Percentiles rank a stretch among this genome's conserved stretches.
phyloP scores from a whole-genome alignment of 1,140 invertebrate genomes.

The Steinernema feltiae region DNA sequence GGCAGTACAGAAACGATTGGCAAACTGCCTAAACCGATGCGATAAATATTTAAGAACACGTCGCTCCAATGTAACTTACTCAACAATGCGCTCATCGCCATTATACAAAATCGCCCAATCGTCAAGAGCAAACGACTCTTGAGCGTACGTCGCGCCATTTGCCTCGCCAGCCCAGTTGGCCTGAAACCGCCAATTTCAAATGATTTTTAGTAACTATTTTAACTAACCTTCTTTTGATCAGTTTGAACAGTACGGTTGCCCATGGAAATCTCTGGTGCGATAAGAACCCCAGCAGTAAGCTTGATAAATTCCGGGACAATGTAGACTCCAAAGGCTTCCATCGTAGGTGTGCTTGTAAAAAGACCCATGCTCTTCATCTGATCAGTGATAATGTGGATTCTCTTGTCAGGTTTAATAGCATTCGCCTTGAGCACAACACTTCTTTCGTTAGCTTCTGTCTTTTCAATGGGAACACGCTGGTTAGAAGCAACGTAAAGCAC shows the following conservation, averaged over 20 bases:
- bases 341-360: not conserved
- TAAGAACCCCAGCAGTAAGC: not conserved
- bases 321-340: not conserved
- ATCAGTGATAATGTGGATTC: not conserved
- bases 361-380: not conserved
- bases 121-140: not conserved
- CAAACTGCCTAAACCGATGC: not conserved
- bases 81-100: not conserved
- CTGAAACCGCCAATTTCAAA: not conserved
- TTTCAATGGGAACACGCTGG: constrained; percentile 1
- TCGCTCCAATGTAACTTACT: too few species aligned
- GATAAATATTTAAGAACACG: too few species aligned
- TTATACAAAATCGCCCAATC: not conserved
- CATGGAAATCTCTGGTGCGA: not conserved
- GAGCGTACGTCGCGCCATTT: not conserved
- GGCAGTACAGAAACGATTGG: not conserved
- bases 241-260: not conserved
- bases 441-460: not conserved
- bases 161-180: not conserved
- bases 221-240: not conserved
- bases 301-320: not conserved
- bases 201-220: not conserved
- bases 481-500: not conserved
- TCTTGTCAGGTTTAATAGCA: not conserved
- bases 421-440: not conserved